These are phyloP conservation scores for Uropetala carovei DNA, from an alignment of 2,888 invertebrate species.

Conservation along the genomic window DNA sequence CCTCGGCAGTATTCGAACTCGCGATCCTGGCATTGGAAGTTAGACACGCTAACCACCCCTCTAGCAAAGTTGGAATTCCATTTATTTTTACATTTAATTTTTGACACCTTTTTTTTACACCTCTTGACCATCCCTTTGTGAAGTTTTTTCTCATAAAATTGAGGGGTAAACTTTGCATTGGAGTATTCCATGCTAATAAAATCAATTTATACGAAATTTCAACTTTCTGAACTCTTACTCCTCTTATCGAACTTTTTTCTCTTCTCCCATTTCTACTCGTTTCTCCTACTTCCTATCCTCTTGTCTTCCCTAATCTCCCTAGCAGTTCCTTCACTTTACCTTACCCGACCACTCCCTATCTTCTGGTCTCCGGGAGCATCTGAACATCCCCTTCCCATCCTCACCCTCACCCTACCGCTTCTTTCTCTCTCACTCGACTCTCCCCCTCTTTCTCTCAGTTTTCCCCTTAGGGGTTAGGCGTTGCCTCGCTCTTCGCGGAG, in stretches of 20 bases:
- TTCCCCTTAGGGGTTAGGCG: slow-evolving; percentile 46
- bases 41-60: too few species aligned
- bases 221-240: too few species aligned
- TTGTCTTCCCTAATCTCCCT: neutral
- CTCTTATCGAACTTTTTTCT: too few species aligned
- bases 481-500: slow-evolving; percentile 41
- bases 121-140: neutral
- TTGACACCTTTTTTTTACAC: neutral
- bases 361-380: neutral
- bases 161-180: too few species aligned
- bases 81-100: neutral
- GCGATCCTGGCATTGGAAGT: too few species aligned
- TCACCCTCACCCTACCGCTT: neutral
- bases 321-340: neutral
- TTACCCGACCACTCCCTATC: neutral
- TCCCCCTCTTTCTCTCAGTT: neutral
- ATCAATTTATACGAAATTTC: too few species aligned
- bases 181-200: too few species aligned
- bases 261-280: neutral
- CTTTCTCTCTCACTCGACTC: too few species aligned
- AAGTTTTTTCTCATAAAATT: too few species aligned
- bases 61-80: too few species aligned
- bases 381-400: neutral
- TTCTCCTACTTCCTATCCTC: neutral
- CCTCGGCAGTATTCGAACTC: too few species aligned